Evolutionary conservation across 1,140 invertebrate species (phyloP), one percentile per base, ranked within the genome.

Genomic region (Bathynomus jamesi): DNA sequence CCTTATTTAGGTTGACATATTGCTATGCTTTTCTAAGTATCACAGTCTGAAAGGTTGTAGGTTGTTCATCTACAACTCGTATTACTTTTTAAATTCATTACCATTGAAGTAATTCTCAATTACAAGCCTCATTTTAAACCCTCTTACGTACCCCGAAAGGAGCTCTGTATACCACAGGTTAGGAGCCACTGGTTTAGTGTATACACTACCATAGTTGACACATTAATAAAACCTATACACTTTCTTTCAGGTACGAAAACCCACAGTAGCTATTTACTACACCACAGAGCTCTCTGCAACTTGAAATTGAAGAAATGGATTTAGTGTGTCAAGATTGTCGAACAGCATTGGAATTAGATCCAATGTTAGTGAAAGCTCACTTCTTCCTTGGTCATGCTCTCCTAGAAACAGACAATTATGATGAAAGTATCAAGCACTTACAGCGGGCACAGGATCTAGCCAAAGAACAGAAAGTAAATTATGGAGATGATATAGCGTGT

Each of bases 401-500:
- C 0, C 82, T 91, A 65, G 95, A 98, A 84, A 83, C 91, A 72
- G 91, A 93, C 78, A 86, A 87, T 61, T 92, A 90, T 81, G 96
- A 98, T 84, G 95, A 98, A 84, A 89, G 95, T 4, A 94, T 98
- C 46, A 94, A 95, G 82, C 93, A 96, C 85, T 85, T 98, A 70
- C 94, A 94, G 80, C 89, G 93, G 87, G 95, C 95, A 40, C 88
- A 90, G 82, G 95, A 98, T 82, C 85, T 98, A 78, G 91, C 94
- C 0, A 94, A 94, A 82, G 93, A 96, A 79, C 93, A 96, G 80
- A 95, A 83, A 78, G 64, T 81, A 28, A 83, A 82, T 65, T 87
- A 94, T 85, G 96, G 96, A n/a, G 96, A 99, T 85, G 96, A 98
- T 76, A 96, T 99, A 78, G 93, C 95, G 3, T 87, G 89, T 78